Evolutionary conservation across 2,888 invertebrate genomes (phyloP).

Genomic region (Drosophila demipolita): DNA sequence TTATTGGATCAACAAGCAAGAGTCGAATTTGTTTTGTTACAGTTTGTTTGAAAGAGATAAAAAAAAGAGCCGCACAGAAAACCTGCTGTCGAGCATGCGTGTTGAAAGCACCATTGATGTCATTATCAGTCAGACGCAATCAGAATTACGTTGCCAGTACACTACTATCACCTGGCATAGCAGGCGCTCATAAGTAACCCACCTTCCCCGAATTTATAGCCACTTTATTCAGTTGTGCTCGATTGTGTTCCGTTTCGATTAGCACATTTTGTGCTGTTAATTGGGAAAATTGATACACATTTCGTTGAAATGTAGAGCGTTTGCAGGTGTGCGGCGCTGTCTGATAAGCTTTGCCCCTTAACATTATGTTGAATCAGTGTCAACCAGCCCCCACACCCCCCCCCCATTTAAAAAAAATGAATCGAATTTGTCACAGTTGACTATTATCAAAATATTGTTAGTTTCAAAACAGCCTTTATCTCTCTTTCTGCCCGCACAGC

Average conservation of each 20-base stretch:
- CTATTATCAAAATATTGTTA: slow-evolving; percentile 21
- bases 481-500: slow-evolving; percentile 57
- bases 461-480: not conserved
- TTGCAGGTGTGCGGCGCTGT: slow-evolving; percentile 58
- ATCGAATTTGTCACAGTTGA: slow-evolving; percentile 37
- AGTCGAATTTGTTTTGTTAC: not conserved
- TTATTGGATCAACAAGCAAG: not conserved
- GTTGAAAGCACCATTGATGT: slow-evolving; percentile 33
- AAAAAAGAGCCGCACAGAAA: slow-evolving; percentile 44
- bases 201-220: slow-evolving; percentile 34
- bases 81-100: slow-evolving; percentile 49
- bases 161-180: slow-evolving; percentile 61
- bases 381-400: not conserved
- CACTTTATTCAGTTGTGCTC: slow-evolving; percentile 40
- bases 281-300: slow-evolving; percentile 71
- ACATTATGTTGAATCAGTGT: slow-evolving; percentile 39
- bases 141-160: slow-evolving; percentile 46
- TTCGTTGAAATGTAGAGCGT: slow-evolving; percentile 55
- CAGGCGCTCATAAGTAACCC: slow-evolving; percentile 67
- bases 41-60: not conserved
- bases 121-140: slow-evolving; percentile 57
- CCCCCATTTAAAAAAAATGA: not conserved
- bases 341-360: slow-evolving; percentile 48
- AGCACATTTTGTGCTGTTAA: slow-evolving; percentile 75
- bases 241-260: slow-evolving; percentile 64